Percentiles rank a stretch among this genome's conserved stretches.
These are phyloP conservation scores for Conopomorpha cramerella DNA, from an alignment of 1,140 invertebrate genomes.

Conservation along the genomic window DNA sequence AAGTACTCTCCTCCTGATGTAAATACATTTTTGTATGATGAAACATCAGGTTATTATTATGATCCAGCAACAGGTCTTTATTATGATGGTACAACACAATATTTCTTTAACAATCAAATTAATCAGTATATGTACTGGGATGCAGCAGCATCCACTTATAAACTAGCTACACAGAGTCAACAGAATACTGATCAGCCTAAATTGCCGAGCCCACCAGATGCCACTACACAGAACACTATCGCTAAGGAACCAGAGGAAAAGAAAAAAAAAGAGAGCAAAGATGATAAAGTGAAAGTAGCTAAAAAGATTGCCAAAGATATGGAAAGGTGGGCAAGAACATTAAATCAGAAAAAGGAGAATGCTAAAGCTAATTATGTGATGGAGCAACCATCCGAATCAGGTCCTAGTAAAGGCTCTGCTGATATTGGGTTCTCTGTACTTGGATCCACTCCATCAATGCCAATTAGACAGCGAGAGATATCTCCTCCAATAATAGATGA, in stretches of 20 bases:
- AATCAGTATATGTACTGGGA: slow-evolving; percentile 97
- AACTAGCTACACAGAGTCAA: slow-evolving; percentile 68
- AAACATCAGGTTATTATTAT: slow-evolving; percentile 95
- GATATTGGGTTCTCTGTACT: slow-evolving; percentile 91
- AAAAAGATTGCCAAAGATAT: slow-evolving; percentile 98
- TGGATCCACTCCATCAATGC: slow-evolving; percentile 65
- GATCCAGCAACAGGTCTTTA: slow-evolving; percentile 91
- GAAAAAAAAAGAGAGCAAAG: slow-evolving; percentile 68
- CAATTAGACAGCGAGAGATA: slow-evolving; percentile 20
- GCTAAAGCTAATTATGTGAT: slow-evolving; percentile 68
- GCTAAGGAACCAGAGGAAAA: slow-evolving; percentile 44
- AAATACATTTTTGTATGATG: slow-evolving; percentile 91
- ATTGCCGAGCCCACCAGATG: slow-evolving; percentile 22
- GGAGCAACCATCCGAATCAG: slow-evolving; percentile 50
- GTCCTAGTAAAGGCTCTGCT: slow-evolving; percentile 71
- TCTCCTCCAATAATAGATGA: slow-evolving; percentile 61
- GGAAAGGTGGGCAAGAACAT: slow-evolving; percentile 95
- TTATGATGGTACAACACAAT: slow-evolving; percentile 94
- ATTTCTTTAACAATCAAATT: slow-evolving; percentile 89
- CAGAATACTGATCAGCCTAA: slow-evolving; percentile 44
- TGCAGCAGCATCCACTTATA: slow-evolving; percentile 77
- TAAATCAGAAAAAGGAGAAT: slow-evolving; percentile 96
- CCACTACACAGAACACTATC: slow-evolving; percentile 21
- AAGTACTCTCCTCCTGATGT: slow-evolving; percentile 76
- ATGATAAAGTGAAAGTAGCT: slow-evolving; percentile 95